Base-by-base conservation (phyloP, 2,113 vertebrate genomes). In the Egretta garzetta region DNA sequence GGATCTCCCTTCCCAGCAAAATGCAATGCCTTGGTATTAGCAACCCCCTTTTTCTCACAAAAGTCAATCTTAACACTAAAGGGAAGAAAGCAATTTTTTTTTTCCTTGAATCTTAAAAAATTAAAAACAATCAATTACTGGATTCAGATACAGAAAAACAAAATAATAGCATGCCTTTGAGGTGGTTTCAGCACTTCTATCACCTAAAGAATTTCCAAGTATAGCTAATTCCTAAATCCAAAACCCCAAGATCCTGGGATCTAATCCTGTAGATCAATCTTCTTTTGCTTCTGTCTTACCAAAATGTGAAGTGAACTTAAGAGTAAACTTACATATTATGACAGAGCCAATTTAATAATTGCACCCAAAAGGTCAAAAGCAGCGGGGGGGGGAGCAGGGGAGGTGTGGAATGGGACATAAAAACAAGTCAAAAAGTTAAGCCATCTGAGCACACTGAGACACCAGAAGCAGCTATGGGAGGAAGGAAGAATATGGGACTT, bases 401-500 rank as follows among this genome's bases (percentile, higher is more conserved):
- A 43, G 41, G 41, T 15, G 9, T 15, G 41, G 22, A 63, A 80
- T 5, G 21, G 59, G 15, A 32, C 3, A 37, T 41, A 71, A 45
- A 43, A 3, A 0, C 5, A 41, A 41, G n/a, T 8, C 45, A 43
- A 77, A 15, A 86, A 14, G 12, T 16, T 23, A 62, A 53, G 37
- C 18, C 17, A 37, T 41, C 9, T 32, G 32, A 80, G 28, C 19
- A 50, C 30, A 19, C 14, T 16, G 23, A 72, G 18, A 63, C 23
- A 63, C 9, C 14, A 49, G 8, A 80, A n/a, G 6, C 18, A 12
- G 47, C 30, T 20, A 27, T 0, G 0, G 22, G 13, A 53, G 10
- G 23, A 59, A 49, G 26, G 45, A 66, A 6, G 5, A 63, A 64
- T 8, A 55, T 0, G 0, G 5, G 23, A 62, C 26, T 43, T 56